phyloP scores from a whole-genome alignment of 30 jellyfish, hydroid and myxozoan species.

The Cassiopea andromeda region DNA sequence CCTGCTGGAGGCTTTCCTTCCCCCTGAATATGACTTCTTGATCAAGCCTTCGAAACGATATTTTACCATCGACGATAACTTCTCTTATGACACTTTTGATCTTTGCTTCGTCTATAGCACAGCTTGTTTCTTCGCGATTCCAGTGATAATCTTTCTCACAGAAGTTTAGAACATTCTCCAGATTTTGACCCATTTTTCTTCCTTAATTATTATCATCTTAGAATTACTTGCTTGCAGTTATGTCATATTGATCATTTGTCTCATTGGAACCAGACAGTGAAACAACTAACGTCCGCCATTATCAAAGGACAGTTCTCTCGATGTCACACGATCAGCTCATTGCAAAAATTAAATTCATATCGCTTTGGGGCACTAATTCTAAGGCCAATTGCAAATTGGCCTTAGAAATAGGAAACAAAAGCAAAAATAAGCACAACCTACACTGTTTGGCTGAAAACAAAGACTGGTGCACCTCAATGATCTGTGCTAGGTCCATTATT shows the following conservation, averaged over 20 bases:
- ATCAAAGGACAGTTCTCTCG: background rate
- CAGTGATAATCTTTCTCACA: background rate
- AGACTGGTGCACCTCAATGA: too few relatives aligned
- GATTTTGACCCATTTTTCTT: constrained; percentile 8
- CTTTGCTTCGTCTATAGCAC: constrained; percentile 6
- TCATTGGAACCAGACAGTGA: background rate
- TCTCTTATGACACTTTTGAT: background rate
- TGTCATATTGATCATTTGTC: background rate
- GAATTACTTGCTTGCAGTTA: background rate
- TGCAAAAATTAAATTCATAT: too few relatives aligned
- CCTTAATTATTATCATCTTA: background rate
- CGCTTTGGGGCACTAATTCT: too few relatives aligned
- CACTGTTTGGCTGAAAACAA: too few relatives aligned
- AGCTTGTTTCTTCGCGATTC: background rate
- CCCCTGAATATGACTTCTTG: constrained; percentile 16
- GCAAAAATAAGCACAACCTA: too few relatives aligned
- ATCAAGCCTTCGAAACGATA: constrained; percentile 1
- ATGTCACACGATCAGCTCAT: too few relatives aligned
- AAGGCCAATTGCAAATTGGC: too few relatives aligned
- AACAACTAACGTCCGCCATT: background rate
- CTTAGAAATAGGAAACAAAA: too few relatives aligned
- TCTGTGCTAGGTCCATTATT: too few relatives aligned
- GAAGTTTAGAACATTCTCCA: constrained; percentile 2
- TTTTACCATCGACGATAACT: constrained; percentile 8
- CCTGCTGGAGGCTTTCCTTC: background rate